Percentiles rank a stretch among this genome's conserved stretches.
phyloP scores from a whole-genome alignment of 2,888 invertebrate genomes.

The Hyppa rectilinea region DNA sequence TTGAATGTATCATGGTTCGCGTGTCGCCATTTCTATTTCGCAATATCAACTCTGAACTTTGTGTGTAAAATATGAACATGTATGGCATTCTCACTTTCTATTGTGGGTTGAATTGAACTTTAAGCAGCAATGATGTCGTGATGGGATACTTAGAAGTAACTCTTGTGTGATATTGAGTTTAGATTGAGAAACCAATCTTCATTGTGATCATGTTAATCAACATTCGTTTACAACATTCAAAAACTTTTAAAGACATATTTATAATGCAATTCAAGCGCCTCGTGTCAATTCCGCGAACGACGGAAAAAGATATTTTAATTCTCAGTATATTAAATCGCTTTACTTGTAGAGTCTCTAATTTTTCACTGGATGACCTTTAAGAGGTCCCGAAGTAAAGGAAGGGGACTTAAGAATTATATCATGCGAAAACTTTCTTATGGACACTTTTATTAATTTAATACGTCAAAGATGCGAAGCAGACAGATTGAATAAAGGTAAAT shows the following conservation, averaged over 20 bases:
- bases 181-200: slow-evolving; percentile 20
- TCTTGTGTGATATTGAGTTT: slow-evolving; percentile 23
- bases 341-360: slow-evolving; percentile 15
- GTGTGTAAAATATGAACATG: slow-evolving; percentile 44
- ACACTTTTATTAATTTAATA: slow-evolving; percentile 36
- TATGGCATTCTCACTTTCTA: slow-evolving; percentile 58
- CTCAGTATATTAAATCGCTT: slow-evolving; percentile 28
- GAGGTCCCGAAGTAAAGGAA: slow-evolving; percentile 22
- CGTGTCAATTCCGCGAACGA: slow-evolving; percentile 1
- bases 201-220: background rate
- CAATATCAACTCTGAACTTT: slow-evolving; percentile 65
- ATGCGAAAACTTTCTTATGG: slow-evolving; percentile 23
- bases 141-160: slow-evolving; percentile 17
- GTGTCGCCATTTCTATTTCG: slow-evolving; percentile 58
- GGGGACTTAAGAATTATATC: slow-evolving; percentile 24
- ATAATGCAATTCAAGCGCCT: background rate
- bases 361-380: slow-evolving; percentile 31
- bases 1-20: slow-evolving; percentile 51
- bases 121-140: slow-evolving; percentile 28
- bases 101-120: slow-evolving; percentile 51
- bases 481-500: slow-evolving; percentile 15
- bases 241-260: background rate
- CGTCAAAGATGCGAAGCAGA: slow-evolving; percentile 17
- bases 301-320: slow-evolving; percentile 5
- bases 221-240: background rate